phyloP scores from a whole-genome alignment of 2,888 invertebrate genomes.

The Drosophila anomalata region DNA sequence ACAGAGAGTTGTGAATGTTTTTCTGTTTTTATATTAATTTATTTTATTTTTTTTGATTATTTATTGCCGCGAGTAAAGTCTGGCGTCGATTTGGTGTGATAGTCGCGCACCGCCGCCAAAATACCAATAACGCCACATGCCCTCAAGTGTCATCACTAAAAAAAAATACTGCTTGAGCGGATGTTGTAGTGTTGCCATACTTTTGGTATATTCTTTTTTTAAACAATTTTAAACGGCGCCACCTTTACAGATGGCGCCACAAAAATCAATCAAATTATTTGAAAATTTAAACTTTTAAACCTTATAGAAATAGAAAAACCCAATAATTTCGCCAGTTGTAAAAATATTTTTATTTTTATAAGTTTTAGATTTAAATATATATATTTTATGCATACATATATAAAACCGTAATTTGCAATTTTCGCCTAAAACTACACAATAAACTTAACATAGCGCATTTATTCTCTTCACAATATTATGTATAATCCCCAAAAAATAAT shows the following conservation, averaged over 20 bases:
- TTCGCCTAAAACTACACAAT: slow-evolving; percentile 72
- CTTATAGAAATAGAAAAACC: background rate
- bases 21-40: slow-evolving; percentile 10
- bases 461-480: slow-evolving; percentile 45
- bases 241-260: background rate
- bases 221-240: background rate
- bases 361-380: slow-evolving; percentile 40
- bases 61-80: slow-evolving; percentile 3
- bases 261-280: background rate
- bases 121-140: background rate
- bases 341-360: slow-evolving; percentile 62
- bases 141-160: background rate
- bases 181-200: background rate
- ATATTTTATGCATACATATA: slow-evolving; percentile 38
- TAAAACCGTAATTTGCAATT: slow-evolving; percentile 56
- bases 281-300: background rate
- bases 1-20: slow-evolving; percentile 23
- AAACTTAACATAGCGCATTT: slow-evolving; percentile 69
- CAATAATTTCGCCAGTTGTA: slow-evolving; percentile 62
- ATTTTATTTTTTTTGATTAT: slow-evolving; percentile 13
- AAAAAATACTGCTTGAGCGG: background rate
- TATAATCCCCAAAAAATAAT: slow-evolving; percentile 13
- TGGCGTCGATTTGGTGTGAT: slow-evolving; percentile 3
- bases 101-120: slow-evolving; percentile 3
- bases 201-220: background rate